Base-by-base conservation (phyloP, 2,797 vertebrate species). In the Mormyrus proboscirostris region DNA sequence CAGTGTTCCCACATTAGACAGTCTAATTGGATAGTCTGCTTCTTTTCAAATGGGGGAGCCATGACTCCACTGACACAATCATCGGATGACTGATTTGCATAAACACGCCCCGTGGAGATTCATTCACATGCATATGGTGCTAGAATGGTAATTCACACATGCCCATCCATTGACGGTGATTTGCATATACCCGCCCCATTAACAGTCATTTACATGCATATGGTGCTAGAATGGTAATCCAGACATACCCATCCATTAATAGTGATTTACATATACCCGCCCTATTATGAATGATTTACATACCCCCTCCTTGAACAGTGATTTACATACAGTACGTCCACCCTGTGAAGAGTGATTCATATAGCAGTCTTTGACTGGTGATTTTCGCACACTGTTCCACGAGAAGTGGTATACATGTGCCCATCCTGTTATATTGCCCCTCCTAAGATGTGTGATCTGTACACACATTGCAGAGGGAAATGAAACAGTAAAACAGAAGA, bases 261-360 rank as follows among this genome's bases (percentile, higher is more conserved):
- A 8, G 69, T 41, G 69, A 76, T 76, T 76, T 76, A 76, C 69
- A 76, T 76, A 41, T 19, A 41, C 69, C 33, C 33, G 16, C 69
- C 69, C 69, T 19, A 76, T 76, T 76, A 76, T 76, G 69, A 76
- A 76, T 76, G 41, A 76, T 76, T 76, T 19, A 76, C 69, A 41
- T 29, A 14, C 25, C 25, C 25, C 62, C 62, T 29, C 25, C 25
- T 69, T 69, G 62, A 69, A 69, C 62, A 14, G 10, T 33, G 62
- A 69, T 69, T 69, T 69, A 69, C 62, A 33, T 69, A 69, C 3
- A 69, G 25, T 12, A 12, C 25, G 62, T 69, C 62, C 62, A 33
- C 25, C 62, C 62, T 69, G 10, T 69, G 22, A 69, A 76, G 12
- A 41, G 33, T 76, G 33, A 76, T 38, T 76, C 38, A 38, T 19